Evolutionary conservation across 2,113 vertebrate genomes (phyloP).

Genomic region (Amphilophus citrinellus): DNA sequence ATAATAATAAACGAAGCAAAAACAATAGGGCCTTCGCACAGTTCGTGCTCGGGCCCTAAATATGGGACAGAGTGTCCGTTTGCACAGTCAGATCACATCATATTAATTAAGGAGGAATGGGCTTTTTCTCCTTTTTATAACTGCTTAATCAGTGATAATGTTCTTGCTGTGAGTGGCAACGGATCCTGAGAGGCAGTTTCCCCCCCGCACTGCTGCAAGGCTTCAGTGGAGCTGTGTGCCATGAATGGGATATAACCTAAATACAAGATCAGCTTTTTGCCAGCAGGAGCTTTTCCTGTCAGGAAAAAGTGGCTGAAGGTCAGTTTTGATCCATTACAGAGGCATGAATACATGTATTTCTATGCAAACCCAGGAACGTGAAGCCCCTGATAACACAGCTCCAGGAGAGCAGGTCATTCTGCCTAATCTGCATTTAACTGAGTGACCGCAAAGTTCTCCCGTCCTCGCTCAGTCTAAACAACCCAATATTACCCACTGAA

Average conservation of each 20-base stretch:
- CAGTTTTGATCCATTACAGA: not conserved
- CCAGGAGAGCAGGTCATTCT: not conserved
- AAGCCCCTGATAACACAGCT: too few relatives aligned
- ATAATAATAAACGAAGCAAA: too few relatives aligned
- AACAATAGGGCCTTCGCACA: too few relatives aligned
- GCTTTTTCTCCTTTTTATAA: not conserved
- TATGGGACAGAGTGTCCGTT: not conserved
- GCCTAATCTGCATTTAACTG: not conserved
- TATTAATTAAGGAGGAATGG: not conserved
- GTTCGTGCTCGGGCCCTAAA: too few relatives aligned
- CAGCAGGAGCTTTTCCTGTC: not conserved
- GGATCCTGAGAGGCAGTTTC: not conserved
- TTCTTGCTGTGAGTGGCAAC: not conserved
- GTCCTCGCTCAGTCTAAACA: not conserved
- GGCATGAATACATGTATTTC: too few relatives aligned
- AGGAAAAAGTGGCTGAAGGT: not conserved
- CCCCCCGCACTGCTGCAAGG: not conserved
- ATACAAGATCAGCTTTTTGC: not conserved
- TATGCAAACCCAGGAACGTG: too few relatives aligned
- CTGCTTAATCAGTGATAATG: not conserved
- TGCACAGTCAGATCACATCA: not conserved
- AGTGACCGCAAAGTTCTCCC: not conserved
- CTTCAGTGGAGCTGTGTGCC: not conserved
- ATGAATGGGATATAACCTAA: not conserved
- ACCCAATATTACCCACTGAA: not conserved